Conservation (phyloP, 2,888 invertebrate species). For the Phalera bucephala region DNA sequence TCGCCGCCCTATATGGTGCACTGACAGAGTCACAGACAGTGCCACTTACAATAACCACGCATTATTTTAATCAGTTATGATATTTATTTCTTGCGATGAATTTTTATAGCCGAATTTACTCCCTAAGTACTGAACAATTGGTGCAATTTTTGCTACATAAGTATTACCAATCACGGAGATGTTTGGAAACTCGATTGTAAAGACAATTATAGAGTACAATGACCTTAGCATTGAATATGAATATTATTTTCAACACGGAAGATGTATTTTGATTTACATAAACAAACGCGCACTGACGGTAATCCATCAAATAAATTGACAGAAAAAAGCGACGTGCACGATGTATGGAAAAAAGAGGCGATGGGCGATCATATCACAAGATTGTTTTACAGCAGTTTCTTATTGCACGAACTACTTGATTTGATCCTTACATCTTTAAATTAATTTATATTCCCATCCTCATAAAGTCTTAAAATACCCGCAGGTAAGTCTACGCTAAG, state of each 20-base stretch:
- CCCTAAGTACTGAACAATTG: too few species aligned
- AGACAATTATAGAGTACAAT: too few species aligned
- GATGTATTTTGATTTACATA: too few species aligned
- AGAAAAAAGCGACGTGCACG: neutral
- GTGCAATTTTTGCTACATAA: too few species aligned
- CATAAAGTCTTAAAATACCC: slow-evolving; percentile 5
- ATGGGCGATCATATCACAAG: neutral
- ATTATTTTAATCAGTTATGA: neutral
- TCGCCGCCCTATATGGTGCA: slow-evolving; percentile 1
- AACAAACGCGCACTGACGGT: neutral
- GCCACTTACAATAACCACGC: slow-evolving; percentile 1
- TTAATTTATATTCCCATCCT: neutral
- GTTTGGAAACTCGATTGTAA: too few species aligned
- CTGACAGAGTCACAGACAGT: slow-evolving; percentile 2
- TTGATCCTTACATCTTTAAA: neutral
- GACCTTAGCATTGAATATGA: too few species aligned
- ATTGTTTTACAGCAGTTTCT: neutral
- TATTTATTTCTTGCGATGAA: neutral
- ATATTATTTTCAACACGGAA: too few species aligned
- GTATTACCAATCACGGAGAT: too few species aligned
- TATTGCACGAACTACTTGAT: neutral
- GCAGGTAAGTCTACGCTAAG: slow-evolving; percentile 11
- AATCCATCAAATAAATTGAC: neutral
- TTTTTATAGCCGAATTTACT: neutral
- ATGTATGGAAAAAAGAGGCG: neutral